Evolutionary conservation across 2,113 vertebrate species (phyloP).

Genomic region (Hyaena hyaena): DNA sequence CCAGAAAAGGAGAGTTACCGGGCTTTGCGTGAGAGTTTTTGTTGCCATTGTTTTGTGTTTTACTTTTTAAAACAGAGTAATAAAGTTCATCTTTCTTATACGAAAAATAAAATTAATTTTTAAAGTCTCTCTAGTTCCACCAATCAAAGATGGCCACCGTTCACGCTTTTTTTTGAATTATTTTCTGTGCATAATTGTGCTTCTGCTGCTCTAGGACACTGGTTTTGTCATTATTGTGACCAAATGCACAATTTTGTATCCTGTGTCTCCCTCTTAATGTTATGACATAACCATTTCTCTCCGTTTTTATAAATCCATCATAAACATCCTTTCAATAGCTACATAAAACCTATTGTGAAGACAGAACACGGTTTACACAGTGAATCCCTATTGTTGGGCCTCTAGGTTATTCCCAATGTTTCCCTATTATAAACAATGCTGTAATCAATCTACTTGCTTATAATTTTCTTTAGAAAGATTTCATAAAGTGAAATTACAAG

Average conservation of each 20-base stretch:
- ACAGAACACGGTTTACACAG: not conserved
- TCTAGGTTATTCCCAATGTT: conserved; percentile 47
- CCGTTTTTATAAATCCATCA: not conserved
- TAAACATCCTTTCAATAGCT: conserved; percentile 20
- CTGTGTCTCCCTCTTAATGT: not conserved
- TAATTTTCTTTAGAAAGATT: conserved; percentile 15
- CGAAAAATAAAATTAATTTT: not conserved
- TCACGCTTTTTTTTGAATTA: not conserved
- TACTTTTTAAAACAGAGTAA: not conserved
- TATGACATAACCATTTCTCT: not conserved
- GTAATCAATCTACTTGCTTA: not conserved
- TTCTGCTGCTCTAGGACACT: not conserved
- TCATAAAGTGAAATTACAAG: not conserved
- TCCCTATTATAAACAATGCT: not conserved
- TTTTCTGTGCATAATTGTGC: not conserved
- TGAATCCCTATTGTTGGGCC: not conserved
- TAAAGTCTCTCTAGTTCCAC: not conserved
- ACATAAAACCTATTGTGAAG: not conserved
- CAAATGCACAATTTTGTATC: not conserved
- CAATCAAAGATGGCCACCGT: not conserved
- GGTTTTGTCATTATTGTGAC: not conserved
- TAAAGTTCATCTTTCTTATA: not conserved
- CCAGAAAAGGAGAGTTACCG: not conserved
- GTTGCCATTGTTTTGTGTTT: not conserved
- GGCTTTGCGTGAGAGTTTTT: not conserved